A percentile compares a stretch with the other conserved stretches of the same genome.
phyloP scores from a whole-genome alignment of 2,888 invertebrate species.

The Tetragonisca angustula region DNA sequence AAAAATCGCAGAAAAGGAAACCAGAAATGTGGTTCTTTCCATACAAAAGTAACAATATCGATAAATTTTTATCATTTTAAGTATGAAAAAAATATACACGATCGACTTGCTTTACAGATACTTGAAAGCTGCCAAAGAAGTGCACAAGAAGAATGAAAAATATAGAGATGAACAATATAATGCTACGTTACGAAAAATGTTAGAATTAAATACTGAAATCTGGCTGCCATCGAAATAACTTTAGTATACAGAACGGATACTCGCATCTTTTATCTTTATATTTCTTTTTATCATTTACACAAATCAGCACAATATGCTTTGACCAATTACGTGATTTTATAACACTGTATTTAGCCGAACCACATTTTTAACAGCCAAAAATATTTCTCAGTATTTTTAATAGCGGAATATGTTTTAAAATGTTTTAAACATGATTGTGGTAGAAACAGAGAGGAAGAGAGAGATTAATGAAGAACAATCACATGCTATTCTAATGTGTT shows the following conservation, averaged over 20 bases:
- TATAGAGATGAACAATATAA: constrained; percentile 85
- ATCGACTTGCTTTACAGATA: constrained; percentile 78
- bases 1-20: constrained; percentile 77
- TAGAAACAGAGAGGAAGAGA: constrained; percentile 1
- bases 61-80: not conserved
- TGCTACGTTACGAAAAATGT: constrained; percentile 83
- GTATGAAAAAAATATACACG: not conserved
- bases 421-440: constrained; percentile 23
- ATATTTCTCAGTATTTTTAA: constrained; percentile 19
- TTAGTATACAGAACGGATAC: not conserved
- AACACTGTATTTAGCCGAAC: not conserved
- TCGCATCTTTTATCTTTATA: not conserved
- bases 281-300: constrained; percentile 6
- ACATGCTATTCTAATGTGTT: not conserved
- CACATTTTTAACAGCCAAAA: constrained; percentile 17
- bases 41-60: constrained; percentile 78
- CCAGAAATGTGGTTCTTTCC: constrained; percentile 78
- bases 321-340: constrained; percentile 25
- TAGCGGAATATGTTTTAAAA: constrained; percentile 8
- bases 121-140: constrained; percentile 84
- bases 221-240: constrained; percentile 85
- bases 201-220: constrained; percentile 84
- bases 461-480: not conserved
- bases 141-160: constrained; percentile 84
- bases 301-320: constrained; percentile 34